These are phyloP conservation scores for Glaucopsyche alexis DNA, from an alignment of 2,888 invertebrate genomes.

Conservation along the genomic window DNA sequence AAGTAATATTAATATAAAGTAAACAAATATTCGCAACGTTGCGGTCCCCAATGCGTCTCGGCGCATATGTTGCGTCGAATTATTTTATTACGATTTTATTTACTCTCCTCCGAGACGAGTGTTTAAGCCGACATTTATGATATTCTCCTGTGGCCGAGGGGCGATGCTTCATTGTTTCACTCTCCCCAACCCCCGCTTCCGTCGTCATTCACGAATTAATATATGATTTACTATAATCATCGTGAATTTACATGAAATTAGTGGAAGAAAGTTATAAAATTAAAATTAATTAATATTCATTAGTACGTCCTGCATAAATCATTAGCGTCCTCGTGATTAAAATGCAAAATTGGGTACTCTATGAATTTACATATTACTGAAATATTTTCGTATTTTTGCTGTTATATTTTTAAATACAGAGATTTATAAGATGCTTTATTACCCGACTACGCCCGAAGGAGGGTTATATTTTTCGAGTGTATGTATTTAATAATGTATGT, in stretches of 20 bases:
- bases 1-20: not conserved
- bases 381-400: not conserved
- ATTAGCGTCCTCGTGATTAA: not conserved
- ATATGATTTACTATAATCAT: slow-evolving; percentile 23
- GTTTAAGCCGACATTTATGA: slow-evolving; percentile 79
- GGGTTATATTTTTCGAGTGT: too few relatives aligned
- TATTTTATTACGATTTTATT: slow-evolving; percentile 79
- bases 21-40: not conserved
- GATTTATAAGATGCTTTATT: not conserved
- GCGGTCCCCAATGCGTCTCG: not conserved
- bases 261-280: slow-evolving; percentile 17
- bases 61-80: slow-evolving; percentile 72
- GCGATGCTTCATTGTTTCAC: slow-evolving; percentile 72
- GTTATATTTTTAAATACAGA: not conserved
- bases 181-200: slow-evolving; percentile 65
- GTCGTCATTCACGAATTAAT: slow-evolving; percentile 47
- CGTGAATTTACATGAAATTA: slow-evolving; percentile 20
- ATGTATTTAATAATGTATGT: too few relatives aligned
- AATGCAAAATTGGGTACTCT: slow-evolving; percentile 5
- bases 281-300: slow-evolving; percentile 25
- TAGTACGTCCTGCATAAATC: not conserved
- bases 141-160: slow-evolving; percentile 72
- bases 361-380: not conserved
- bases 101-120: slow-evolving; percentile 74
- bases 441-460: too few relatives aligned